A percentile compares a stretch with the other conserved stretches of the same genome.
These are phyloP conservation scores for Apostichopus leukothele DNA, from an alignment of 53 echinoderm and acorn worm species.

Conservation along the genomic window DNA sequence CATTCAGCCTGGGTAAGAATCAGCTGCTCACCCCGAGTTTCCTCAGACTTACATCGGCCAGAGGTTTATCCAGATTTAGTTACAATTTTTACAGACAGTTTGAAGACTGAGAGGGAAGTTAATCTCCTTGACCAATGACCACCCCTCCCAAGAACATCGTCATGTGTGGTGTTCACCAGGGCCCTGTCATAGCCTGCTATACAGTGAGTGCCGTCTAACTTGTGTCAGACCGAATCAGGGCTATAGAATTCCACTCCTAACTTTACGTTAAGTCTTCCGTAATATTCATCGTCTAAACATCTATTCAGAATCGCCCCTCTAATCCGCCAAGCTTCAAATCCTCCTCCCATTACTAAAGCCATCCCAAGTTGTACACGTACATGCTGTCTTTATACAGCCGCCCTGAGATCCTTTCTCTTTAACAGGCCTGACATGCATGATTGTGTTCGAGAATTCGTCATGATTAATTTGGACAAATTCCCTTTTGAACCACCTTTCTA, in stretches of 20 bases:
- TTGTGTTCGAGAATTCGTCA: background rate
- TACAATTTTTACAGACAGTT: too few species aligned
- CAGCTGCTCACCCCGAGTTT: too few species aligned
- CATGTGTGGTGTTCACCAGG: background rate
- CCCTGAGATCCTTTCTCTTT: too few species aligned
- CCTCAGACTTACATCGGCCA: too few species aligned
- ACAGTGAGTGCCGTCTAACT: background rate
- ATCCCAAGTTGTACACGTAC: background rate
- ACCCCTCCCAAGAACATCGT: background rate
- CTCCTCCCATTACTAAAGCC: constrained; percentile 20
- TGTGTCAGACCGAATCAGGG: constrained; percentile 16
- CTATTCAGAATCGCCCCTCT: background rate
- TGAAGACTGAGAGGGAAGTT: background rate
- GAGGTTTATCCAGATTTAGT: too few species aligned
- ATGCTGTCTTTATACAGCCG: too few species aligned
- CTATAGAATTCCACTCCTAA: background rate
- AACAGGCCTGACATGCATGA: too few species aligned
- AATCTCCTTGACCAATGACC: background rate
- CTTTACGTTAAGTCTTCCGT: constrained; percentile 11
- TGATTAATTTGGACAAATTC: constrained; percentile 36
- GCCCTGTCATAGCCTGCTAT: background rate
- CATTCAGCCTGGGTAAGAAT: too few species aligned
- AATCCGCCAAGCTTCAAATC: constrained; percentile 1
- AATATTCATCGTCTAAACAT: constrained; percentile 19
- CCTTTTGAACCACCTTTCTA: background rate